Evolutionary conservation across 92 coral and sea anemone species (phyloP).

Genomic region (Diadumene lineata): DNA sequence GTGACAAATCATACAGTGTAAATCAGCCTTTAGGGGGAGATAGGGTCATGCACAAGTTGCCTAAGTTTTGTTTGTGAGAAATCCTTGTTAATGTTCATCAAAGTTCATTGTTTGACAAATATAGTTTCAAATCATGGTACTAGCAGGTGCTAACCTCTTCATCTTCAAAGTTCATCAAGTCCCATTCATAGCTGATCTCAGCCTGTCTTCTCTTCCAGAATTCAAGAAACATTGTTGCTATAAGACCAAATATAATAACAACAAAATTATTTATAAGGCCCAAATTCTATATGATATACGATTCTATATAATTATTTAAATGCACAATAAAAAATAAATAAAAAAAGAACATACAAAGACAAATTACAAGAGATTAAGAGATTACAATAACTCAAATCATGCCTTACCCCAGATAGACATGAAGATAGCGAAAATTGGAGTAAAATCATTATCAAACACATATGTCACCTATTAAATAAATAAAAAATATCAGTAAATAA

Average conservation of each 20-base stretch:
- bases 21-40: too few species aligned
- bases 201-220: conserved; percentile 96
- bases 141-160: conserved; percentile 94
- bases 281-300: too few species aligned
- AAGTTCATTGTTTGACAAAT: too few species aligned
- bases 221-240: conserved; percentile 96
- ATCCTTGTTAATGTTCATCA: too few species aligned
- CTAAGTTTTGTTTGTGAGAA: too few species aligned
- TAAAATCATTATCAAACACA: conserved; percentile 96
- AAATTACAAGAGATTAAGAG: background rate
- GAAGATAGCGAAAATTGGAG: conserved; percentile 92
- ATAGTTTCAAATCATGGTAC: too few species aligned
- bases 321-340: too few species aligned
- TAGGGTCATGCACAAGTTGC: too few species aligned
- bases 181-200: conserved; percentile 97
- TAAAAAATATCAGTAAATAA: background rate
- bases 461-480: conserved; percentile 84
- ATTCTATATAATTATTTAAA: too few species aligned
- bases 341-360: too few species aligned
- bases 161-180: conserved; percentile 86
- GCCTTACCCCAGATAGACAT: conserved; percentile 96
- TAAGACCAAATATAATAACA: background rate
- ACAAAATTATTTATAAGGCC: background rate
- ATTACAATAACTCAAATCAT: background rate
- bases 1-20: too few species aligned